Base-by-base conservation (phyloP, 2,113 vertebrate genomes). In the Anas platyrhynchos region DNA sequence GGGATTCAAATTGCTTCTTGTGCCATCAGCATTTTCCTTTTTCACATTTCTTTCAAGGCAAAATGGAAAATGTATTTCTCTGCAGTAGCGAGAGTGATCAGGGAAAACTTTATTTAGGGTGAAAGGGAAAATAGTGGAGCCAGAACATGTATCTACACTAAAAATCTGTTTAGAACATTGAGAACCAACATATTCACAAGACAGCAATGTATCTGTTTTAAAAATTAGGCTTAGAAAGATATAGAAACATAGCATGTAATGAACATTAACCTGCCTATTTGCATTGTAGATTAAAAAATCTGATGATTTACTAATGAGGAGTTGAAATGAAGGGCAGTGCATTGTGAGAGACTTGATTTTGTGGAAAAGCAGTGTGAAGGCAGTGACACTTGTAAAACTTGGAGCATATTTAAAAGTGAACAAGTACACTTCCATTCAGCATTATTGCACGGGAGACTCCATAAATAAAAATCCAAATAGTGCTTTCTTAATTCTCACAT, bases 21-120 rank as follows among this genome's bases (percentile, higher is more conserved):
- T 86, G 93, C 95, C 89, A 94, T 97, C 96, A 97, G 93, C 95
- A 76, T 97, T 96, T 93, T 27, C 36, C 91, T 95, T 94, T 96
- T 96, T 90, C 96, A 97, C 95, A 97, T 97, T 97, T 96, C 97
- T 97, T 97, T 96, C 96, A 96, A 97, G 96, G 92, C 34, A 46
- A 94, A 95, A 83, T 88, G 95, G 96, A 96, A 97, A 97, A 97
- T 93, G 87, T 95, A 96, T 98, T 97, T 96, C 93, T 97, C 92
- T 96, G 86, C 89, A 83, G 87, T 46, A 85, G 87, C 34, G 56
- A 82, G 80, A 93, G 88, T 77, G 91, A 94, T 83, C 83, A 88
- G 95, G 91, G 93, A 94, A 96, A 97, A 97, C 95, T 98, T 97
- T 98, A 97, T 98, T 98, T 96, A 96, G 94, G 95, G 79, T 93